These are phyloP conservation scores for Mesocricetus auratus DNA, from an alignment of 2,113 vertebrate genomes.

Conservation along the genomic window DNA sequence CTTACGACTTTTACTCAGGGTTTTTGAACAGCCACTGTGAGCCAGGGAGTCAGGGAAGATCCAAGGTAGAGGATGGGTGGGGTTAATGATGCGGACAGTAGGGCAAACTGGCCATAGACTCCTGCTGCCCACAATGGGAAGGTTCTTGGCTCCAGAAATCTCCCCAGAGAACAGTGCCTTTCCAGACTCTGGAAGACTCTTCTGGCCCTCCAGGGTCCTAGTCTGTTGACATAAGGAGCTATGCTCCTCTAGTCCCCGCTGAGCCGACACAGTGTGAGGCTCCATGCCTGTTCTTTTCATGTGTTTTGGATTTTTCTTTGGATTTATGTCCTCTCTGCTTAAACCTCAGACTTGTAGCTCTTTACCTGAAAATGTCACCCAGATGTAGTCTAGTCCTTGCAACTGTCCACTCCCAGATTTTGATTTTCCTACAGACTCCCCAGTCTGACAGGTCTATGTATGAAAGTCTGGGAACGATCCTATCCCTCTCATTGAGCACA, in stretches of 20 bases:
- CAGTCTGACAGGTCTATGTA: accelerated
- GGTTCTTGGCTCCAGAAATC: neutral
- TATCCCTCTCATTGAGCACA: accelerated
- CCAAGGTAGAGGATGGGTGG: neutral
- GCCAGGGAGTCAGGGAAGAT: neutral
- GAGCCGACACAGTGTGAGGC: neutral
- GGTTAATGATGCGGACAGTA: neutral
- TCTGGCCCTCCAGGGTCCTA: neutral
- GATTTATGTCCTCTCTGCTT: neutral
- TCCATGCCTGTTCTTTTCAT: neutral
- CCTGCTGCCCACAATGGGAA: neutral
- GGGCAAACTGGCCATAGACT: neutral
- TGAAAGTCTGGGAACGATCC: neutral
- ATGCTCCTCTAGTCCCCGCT: neutral
- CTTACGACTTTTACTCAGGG: neutral
- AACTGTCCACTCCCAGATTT: neutral
- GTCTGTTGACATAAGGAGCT: neutral
- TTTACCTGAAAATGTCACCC: neutral
- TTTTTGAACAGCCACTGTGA: neutral
- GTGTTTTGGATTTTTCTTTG: neutral
- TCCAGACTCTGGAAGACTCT: neutral
- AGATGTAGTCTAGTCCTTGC: neutral
- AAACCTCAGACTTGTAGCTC: neutral
- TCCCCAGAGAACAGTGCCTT: accelerated
- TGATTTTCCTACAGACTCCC: neutral